Evolutionary conservation across 1,140 invertebrate species (phyloP).

Genomic region (Dufourea novaeangliae): DNA sequence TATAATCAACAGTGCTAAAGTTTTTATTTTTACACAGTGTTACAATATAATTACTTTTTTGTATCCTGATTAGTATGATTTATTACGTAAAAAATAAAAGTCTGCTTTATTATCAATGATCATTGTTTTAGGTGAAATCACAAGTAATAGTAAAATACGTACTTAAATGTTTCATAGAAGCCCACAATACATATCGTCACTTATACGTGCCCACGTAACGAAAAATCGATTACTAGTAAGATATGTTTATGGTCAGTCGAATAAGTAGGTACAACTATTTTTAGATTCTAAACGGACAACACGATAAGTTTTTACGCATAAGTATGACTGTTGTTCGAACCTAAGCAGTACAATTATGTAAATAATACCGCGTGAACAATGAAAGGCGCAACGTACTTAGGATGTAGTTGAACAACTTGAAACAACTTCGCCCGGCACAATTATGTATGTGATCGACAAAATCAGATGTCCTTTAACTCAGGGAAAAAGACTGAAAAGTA

Average conservation of each 20-base stretch:
- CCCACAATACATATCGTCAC: neutral
- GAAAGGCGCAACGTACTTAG: neutral
- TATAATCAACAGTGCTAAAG: neutral
- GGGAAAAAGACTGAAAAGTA: conserved; percentile 3
- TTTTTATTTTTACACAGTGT: neutral
- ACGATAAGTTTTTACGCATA: no score
- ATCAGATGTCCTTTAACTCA: neutral
- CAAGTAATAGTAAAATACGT: neutral
- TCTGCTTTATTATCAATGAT: no score
- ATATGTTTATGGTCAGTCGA: no score
- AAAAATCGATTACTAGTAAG: neutral
- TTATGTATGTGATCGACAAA: neutral
- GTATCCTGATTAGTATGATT: neutral
- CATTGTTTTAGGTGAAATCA: neutral
- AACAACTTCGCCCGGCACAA: neutral
- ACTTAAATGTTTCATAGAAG: neutral
- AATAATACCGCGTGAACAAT: no score
- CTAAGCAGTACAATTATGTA: no score
- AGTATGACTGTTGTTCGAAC: no score
- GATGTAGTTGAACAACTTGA: neutral
- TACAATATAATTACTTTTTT: neutral
- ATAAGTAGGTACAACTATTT: no score
- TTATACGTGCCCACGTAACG: neutral
- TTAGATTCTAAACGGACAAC: no score
- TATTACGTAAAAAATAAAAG: neutral